A percentile compares a stretch with the other conserved stretches of the same genome.
These are phyloP conservation scores for Natator depressus DNA, from an alignment of 2,113 vertebrate genomes.

Conservation along the genomic window DNA sequence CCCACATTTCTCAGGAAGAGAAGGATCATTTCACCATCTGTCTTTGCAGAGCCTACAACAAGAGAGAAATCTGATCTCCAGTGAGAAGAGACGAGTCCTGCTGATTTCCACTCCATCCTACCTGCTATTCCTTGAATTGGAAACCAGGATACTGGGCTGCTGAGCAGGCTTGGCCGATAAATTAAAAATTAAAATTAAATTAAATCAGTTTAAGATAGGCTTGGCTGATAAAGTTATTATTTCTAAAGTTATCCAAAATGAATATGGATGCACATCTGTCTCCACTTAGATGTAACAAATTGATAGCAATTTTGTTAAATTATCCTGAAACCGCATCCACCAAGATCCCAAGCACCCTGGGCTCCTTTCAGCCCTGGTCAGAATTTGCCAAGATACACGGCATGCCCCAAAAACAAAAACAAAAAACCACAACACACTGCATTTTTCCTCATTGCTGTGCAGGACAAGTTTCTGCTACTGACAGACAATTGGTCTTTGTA, in stretches of 20 bases:
- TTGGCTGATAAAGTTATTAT: fast-evolving
- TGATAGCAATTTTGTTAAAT: not conserved
- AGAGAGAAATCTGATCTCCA: not conserved
- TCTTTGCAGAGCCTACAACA: not conserved
- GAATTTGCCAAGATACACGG: fast-evolving
- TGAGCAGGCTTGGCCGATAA: fast-evolving
- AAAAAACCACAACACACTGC: not conserved
- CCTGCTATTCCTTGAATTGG: fast-evolving
- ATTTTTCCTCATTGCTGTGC: fast-evolving
- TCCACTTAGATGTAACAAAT: not conserved
- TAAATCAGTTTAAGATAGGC: not conserved
- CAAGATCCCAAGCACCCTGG: fast-evolving
- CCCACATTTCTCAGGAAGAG: not conserved
- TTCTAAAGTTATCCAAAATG: not conserved
- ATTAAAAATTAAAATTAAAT: too few species aligned
- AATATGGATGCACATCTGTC: constrained; percentile 38
- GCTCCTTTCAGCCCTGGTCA: fast-evolving
- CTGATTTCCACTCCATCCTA: not conserved
- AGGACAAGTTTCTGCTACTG: fast-evolving
- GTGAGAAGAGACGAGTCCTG: not conserved
- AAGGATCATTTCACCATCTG: not conserved
- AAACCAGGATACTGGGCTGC: not conserved
- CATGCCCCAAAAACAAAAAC: not conserved
- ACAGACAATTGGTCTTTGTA: not conserved
- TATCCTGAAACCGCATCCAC: fast-evolving